phyloP scores from a whole-genome alignment of 2,888 invertebrate genomes.

The Leptinotarsa rubiginosa region DNA sequence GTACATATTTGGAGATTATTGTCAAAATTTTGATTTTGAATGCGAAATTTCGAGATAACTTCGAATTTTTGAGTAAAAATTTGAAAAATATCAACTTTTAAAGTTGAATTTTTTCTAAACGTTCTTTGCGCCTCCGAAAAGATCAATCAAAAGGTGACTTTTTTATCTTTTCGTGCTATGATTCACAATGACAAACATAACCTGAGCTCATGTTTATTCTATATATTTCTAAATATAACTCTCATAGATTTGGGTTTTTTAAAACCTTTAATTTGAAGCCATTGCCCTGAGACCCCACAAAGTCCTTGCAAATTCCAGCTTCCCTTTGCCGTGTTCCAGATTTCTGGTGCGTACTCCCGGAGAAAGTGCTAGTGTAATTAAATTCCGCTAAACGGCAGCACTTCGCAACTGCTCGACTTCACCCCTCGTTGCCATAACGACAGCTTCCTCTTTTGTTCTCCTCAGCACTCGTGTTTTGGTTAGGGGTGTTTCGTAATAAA shows the following conservation, averaged over 20 bases:
- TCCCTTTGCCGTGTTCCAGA: not conserved
- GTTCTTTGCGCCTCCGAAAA: too few relatives aligned
- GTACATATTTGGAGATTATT: too few relatives aligned
- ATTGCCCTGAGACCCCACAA: not conserved
- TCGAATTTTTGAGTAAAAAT: too few relatives aligned
- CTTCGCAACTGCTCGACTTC: conserved; percentile 48
- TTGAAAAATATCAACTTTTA: too few relatives aligned
- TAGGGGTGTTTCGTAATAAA: conserved; percentile 53
- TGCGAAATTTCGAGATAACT: too few relatives aligned
- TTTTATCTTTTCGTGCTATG: too few relatives aligned
- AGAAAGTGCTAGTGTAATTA: conserved; percentile 29
- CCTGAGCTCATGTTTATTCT: too few relatives aligned
- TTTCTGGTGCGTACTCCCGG: not conserved
- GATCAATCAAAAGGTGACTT: too few relatives aligned
- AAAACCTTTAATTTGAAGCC: not conserved
- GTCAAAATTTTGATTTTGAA: too few relatives aligned
- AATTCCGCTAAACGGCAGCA: conserved; percentile 54
- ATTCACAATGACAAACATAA: too few relatives aligned
- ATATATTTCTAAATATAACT: too few relatives aligned
- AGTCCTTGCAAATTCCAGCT: not conserved
- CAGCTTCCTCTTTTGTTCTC: conserved; percentile 66
- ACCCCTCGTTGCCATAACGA: conserved; percentile 60
- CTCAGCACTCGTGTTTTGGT: conserved; percentile 52
- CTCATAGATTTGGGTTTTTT: not conserved
- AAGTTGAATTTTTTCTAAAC: too few relatives aligned